These are phyloP conservation scores for Sylvia borin DNA, from an alignment of 2,797 vertebrate species.

Conservation along the genomic window DNA sequence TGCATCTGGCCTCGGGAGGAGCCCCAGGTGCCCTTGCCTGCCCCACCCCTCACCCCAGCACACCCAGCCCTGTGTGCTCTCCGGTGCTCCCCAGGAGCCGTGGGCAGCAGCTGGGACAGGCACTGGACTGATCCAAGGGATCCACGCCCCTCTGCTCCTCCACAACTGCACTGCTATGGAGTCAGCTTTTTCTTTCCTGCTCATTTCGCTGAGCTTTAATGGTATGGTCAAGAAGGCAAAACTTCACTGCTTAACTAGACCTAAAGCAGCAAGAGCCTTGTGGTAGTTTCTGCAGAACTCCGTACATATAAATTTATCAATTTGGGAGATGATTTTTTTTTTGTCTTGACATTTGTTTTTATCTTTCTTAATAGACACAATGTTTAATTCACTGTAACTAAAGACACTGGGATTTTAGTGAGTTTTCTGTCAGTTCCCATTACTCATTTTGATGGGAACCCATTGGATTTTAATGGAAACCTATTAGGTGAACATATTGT, in stretches of 20 bases:
- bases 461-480: constrained; percentile 79
- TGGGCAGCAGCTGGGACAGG: neutral
- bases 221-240: neutral
- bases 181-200: neutral
- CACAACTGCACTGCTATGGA: neutral
- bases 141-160: neutral
- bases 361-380: constrained; percentile 48
- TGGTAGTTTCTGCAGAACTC: neutral
- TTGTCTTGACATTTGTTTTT: neutral
- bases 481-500: constrained; percentile 78
- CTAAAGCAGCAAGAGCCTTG: neutral
- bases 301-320: neutral
- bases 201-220: neutral
- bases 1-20: neutral
- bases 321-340: neutral
- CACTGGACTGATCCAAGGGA: neutral
- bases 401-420: constrained; percentile 67
- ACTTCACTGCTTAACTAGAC: neutral
- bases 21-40: neutral
- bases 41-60: neutral
- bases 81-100: neutral
- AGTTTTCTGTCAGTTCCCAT: constrained; percentile 67
- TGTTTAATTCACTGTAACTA: constrained; percentile 70
- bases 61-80: neutral
- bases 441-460: constrained; percentile 78